Percentiles rank a stretch among this genome's conserved stretches.
phyloP scores from a whole-genome alignment of 2,113 vertebrate species.

The Caretta caretta region DNA sequence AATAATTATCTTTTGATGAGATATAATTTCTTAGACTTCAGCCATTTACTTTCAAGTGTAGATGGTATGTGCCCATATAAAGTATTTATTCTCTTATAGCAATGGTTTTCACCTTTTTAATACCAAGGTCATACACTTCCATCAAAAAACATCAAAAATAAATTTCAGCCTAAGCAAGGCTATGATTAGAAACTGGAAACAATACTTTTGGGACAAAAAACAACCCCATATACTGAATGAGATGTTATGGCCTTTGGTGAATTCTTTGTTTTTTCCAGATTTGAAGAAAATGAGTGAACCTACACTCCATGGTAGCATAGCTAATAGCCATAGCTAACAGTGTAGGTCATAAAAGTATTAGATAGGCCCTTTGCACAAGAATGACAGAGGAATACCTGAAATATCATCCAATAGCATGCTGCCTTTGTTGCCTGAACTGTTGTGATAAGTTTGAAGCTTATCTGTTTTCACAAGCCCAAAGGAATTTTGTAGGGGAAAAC shows the following conservation, averaged over 20 bases:
- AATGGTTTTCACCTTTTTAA: background rate
- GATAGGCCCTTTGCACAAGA: background rate
- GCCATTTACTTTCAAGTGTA: background rate
- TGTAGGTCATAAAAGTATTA: background rate
- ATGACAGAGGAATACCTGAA: background rate
- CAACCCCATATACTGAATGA: background rate
- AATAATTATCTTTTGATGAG: background rate
- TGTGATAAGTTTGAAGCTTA: background rate
- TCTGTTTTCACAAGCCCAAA: background rate
- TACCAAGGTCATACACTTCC: background rate
- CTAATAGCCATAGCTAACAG: background rate
- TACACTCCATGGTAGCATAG: background rate
- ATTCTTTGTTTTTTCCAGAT: background rate
- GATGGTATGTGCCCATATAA: background rate
- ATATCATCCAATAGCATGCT: background rate
- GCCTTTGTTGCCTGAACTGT: background rate
- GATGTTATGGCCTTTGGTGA: background rate
- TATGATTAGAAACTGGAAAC: background rate
- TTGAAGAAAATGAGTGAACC: background rate
- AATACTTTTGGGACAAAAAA: rapidly evolving
- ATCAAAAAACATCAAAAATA: background rate
- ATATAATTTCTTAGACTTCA: background rate
- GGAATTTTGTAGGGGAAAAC: background rate
- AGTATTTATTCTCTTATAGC: background rate
- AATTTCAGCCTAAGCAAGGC: background rate